phyloP scores from a whole-genome alignment of 2,113 vertebrate species.

The Rhinogobius similis region DNA sequence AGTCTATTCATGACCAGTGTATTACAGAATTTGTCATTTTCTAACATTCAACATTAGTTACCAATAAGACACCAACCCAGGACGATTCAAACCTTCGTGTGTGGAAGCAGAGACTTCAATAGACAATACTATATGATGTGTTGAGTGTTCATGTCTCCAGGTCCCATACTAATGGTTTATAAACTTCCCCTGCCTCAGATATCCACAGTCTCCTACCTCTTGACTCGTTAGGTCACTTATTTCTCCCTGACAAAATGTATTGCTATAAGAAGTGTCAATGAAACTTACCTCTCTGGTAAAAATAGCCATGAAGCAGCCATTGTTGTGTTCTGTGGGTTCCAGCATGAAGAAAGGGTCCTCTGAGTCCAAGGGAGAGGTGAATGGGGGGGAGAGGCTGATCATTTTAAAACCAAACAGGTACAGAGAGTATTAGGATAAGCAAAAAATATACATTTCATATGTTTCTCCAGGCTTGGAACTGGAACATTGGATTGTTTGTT shows the following conservation, averaged over 20 bases:
- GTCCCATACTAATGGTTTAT: too few relatives aligned
- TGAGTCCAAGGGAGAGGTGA: constrained; percentile 34
- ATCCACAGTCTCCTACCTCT: too few relatives aligned
- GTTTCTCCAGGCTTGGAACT: constrained; percentile 17
- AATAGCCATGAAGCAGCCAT: constrained; percentile 89
- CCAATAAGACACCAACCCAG: too few relatives aligned
- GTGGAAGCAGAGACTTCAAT: too few relatives aligned
- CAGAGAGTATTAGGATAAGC: background rate
- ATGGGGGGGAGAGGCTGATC: constrained; percentile 66
- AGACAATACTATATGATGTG: background rate
- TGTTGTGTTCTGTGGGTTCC: constrained; percentile 82
- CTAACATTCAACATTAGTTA: background rate
- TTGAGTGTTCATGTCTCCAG: background rate
- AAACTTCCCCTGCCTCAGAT: background rate
- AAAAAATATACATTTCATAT: background rate
- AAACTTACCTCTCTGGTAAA: constrained; percentile 83
- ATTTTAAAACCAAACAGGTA: constrained; percentile 56
- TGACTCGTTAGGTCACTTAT: too few relatives aligned
- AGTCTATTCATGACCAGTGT: background rate
- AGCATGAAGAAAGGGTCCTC: constrained; percentile 79
- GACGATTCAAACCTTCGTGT: too few relatives aligned
- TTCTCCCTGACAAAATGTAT: too few relatives aligned
- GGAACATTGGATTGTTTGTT: background rate
- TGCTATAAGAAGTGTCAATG: background rate
- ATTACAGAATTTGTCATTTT: background rate